Evolutionary conservation across 1,140 invertebrate genomes (phyloP), one percentile per base, ranked within the genome.

Genomic region (Bicyclus anynana): DNA sequence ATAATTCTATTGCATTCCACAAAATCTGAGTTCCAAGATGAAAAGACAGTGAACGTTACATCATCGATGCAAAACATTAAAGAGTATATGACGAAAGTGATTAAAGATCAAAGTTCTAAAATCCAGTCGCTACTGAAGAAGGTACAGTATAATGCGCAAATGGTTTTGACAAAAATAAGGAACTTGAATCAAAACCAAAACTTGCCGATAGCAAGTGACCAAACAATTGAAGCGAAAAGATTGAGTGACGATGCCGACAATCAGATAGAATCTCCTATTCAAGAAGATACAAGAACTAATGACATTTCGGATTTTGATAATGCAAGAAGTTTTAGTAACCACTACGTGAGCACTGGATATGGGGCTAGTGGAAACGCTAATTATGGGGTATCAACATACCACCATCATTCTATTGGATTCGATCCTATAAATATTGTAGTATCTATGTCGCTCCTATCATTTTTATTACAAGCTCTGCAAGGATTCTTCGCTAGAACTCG

Each of bases 341-440:
- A 81, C 62, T 84, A 77, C 27, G 42, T 54, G 5, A 57, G 74
- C n/a, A 74, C 77, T 16, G 74, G 77, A 5, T 87, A 74, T 54
- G 79, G 77, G 48, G 53, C 66, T 0, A 84, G 74, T 47, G 76
- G 69, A 0, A 75, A 55, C 20, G 63, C 60, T 14, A 81, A 74
- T 52, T 74, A 74, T 55, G 70, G 61, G 18, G 48, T 65, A 4
- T 67, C 72, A 5, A 81, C 79, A 5, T 89, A 89, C 54, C 87
- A 90, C 60, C 87, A 90, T 62, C 85, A 90, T 61, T 87, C 83
- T 4, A 84, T 89, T 27, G 86, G 86, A 16, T 87, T 90, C 48
- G 88, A 90, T 74, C 86, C 88, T 13, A 74, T 90, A 42, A 90
- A 90, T 59, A 88, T 90, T 55, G 77, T 90, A 14, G 77, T 90